Conservation (phyloP, 2,113 vertebrate genomes). For the Phodopus roborovskii region DNA sequence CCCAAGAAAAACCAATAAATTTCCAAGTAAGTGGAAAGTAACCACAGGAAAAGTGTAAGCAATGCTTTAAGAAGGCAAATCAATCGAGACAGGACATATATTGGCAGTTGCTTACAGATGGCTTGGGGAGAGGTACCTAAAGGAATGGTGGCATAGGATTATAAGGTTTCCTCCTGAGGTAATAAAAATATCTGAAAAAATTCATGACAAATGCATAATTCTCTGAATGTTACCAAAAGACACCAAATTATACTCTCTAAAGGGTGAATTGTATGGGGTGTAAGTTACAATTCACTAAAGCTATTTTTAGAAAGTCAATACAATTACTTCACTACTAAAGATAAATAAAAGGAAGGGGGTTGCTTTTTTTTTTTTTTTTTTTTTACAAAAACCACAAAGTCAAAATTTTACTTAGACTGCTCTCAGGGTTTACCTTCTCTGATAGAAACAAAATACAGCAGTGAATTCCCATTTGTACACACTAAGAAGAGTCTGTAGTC, state of each 20-base stretch:
- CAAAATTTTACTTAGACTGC: not conserved
- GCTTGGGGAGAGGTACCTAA: not conserved
- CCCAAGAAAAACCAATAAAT: conserved; percentile 21
- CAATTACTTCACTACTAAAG: conserved; percentile 9
- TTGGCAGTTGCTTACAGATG: not conserved
- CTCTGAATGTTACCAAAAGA: not conserved
- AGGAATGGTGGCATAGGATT: not conserved
- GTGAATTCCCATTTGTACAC: not conserved
- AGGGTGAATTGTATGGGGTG: not conserved
- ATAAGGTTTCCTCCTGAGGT: not conserved
- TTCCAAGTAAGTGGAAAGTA: not conserved
- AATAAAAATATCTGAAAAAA: conserved; percentile 52
- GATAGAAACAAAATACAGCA: not conserved
- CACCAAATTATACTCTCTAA: not conserved
- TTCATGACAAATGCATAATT: not conserved
- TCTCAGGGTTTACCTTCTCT: not conserved
- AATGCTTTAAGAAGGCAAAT: conserved; percentile 15
- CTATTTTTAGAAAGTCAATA: not conserved
- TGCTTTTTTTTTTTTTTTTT: not conserved
- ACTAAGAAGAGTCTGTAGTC: not conserved
- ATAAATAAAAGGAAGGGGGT: not conserved
- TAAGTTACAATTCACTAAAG: conserved; percentile 41
- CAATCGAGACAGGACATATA: not conserved
- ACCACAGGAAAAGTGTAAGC: not conserved
- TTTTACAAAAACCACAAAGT: not conserved